Evolutionary conservation across 2,797 vertebrate species (phyloP).

Genomic region (Hypotaenidia philippensis): DNA sequence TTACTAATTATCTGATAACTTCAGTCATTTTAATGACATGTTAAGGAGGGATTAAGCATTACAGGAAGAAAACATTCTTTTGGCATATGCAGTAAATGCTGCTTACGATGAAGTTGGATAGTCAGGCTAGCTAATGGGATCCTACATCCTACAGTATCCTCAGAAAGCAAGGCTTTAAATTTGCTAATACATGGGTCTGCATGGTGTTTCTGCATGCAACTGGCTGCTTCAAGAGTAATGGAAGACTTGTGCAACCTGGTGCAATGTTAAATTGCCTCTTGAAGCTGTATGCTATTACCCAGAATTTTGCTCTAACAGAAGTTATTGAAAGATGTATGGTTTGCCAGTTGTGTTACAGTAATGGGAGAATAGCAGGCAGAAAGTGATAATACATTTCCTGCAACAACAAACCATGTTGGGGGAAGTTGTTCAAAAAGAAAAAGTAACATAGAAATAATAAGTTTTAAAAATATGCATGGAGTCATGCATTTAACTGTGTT

Average conservation of each 20-base stretch:
- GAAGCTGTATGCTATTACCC: background rate
- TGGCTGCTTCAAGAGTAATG: background rate
- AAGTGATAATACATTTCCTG: background rate
- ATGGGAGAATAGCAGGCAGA: background rate
- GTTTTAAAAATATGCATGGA: background rate
- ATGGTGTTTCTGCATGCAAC: background rate
- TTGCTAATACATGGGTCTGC: fast-evolving
- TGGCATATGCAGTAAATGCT: background rate
- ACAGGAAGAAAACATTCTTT: background rate
- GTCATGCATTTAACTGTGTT: background rate
- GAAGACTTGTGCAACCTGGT: fast-evolving
- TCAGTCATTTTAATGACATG: background rate
- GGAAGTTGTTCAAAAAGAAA: background rate
- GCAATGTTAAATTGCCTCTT: background rate
- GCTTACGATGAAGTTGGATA: background rate
- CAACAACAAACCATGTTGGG: background rate
- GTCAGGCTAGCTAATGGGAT: background rate
- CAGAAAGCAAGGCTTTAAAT: background rate
- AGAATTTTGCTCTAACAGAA: background rate
- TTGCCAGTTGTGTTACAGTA: background rate
- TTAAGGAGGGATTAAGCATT: background rate
- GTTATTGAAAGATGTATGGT: background rate
- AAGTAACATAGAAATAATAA: background rate
- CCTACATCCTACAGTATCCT: background rate
- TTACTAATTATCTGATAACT: background rate